phyloP scores from a whole-genome alignment of 2,113 vertebrate species.

The Catharus bicknelli region DNA sequence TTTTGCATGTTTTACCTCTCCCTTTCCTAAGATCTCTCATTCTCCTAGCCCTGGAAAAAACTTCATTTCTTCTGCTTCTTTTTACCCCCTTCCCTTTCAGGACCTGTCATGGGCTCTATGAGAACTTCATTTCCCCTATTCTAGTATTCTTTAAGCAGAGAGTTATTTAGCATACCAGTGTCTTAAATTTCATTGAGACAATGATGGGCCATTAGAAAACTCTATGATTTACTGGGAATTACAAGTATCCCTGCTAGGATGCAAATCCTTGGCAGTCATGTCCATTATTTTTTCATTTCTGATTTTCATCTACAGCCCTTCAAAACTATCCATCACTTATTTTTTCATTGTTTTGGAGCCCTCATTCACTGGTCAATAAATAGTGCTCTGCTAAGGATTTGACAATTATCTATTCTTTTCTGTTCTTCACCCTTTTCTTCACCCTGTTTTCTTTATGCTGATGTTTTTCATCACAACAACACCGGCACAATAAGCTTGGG shows the following conservation, averaged over 20 bases:
- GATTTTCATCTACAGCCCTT: not conserved
- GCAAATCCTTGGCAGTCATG: not conserved
- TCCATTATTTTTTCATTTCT: not conserved
- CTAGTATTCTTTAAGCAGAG: not conserved
- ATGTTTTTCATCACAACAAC: not conserved
- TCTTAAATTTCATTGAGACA: not conserved
- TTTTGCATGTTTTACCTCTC: not conserved
- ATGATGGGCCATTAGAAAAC: not conserved
- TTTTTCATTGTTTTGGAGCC: not conserved
- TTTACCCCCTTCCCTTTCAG: not conserved
- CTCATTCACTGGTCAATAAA: not conserved
- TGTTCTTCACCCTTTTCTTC: not conserved
- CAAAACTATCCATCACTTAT: not conserved
- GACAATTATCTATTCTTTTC: not conserved
- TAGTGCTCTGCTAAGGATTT: not conserved
- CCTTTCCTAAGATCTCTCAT: not conserved
- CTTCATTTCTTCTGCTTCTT: not conserved
- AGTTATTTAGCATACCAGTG: not conserved
- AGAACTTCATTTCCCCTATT: not conserved
- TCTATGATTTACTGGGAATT: not conserved
- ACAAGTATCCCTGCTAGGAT: not conserved
- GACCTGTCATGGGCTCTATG: not conserved
- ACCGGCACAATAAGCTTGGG: not conserved
- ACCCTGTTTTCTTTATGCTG: not conserved
- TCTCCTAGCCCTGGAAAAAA: not conserved